Evolutionary conservation across 2,113 vertebrate genomes (phyloP).

Genomic region (Pseudorhombus dupliciocellatus): DNA sequence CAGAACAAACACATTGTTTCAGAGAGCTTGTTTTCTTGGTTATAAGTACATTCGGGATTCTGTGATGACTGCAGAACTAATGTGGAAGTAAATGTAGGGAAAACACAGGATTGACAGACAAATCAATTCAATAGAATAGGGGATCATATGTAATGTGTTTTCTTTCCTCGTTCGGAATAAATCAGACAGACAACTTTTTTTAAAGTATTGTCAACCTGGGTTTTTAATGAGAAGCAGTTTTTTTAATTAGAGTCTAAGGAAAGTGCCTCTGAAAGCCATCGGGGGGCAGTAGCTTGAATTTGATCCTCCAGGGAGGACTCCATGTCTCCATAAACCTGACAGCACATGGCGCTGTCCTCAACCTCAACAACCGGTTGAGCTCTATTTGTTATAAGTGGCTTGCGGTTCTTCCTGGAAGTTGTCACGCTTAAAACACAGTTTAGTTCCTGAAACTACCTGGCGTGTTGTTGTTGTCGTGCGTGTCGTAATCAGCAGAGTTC

Average conservation of each 20-base stretch:
- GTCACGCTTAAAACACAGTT: neutral
- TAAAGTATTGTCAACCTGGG: neutral
- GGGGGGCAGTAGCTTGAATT: constrained; percentile 2
- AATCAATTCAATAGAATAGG: no score
- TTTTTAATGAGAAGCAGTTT: neutral
- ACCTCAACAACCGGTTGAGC: neutral
- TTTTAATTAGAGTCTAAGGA: neutral
- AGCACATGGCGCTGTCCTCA: no score
- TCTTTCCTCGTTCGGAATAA: no score
- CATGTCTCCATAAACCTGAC: neutral
- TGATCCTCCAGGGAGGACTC: neutral
- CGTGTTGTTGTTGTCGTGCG: neutral
- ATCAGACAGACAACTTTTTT: neutral
- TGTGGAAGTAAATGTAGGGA: neutral
- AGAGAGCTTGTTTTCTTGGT: constrained; percentile 15
- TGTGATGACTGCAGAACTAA: constrained; percentile 5
- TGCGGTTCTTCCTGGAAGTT: neutral
- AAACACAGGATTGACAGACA: neutral
- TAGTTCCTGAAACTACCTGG: neutral
- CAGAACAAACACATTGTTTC: constrained; percentile 55
- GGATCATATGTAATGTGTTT: no score
- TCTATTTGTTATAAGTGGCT: no score
- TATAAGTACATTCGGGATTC: constrained; percentile 17
- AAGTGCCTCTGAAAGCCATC: neutral
- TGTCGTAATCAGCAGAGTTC: neutral